Conservation (phyloP, 2,888 invertebrate species). For the Idaea aversata region DNA sequence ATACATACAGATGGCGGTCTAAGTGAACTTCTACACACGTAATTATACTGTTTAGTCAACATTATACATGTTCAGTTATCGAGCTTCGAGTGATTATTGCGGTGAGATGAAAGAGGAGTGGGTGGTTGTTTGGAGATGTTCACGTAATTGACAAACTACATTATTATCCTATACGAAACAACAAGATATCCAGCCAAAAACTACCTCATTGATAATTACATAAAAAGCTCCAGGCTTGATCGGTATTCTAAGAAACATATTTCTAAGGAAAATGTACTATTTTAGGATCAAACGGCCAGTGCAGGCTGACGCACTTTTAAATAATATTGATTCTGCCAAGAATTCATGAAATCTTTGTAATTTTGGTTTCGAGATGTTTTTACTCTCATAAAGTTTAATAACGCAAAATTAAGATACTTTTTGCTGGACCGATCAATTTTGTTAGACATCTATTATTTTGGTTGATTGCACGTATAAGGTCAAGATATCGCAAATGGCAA, state of each 20-base stretch:
- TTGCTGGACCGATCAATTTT: constrained; percentile 1
- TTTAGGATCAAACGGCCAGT: neutral
- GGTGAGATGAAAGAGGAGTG: neutral
- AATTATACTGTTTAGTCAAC: neutral
- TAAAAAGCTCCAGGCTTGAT: too few relatives aligned
- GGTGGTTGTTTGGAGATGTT: neutral
- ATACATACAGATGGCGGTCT: neutral
- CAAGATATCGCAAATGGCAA: constrained; percentile 1
- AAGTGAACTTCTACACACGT: neutral
- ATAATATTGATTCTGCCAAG: neutral
- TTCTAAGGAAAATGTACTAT: neutral
- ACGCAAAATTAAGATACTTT: neutral
- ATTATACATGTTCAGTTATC: neutral
- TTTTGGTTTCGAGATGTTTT: neutral
- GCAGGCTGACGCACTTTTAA: neutral
- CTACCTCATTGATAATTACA: neutral
- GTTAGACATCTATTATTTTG: neutral
- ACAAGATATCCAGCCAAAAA: neutral
- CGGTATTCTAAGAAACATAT: too few relatives aligned
- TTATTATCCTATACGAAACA: neutral
- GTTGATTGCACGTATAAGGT: constrained; percentile 1
- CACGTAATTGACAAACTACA: neutral
- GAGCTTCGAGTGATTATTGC: neutral
- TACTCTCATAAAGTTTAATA: neutral
- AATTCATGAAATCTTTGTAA: neutral